Base-by-base conservation (phyloP, 2,113 vertebrate species). In the Rhegmatorhina hoffmannsi region DNA sequence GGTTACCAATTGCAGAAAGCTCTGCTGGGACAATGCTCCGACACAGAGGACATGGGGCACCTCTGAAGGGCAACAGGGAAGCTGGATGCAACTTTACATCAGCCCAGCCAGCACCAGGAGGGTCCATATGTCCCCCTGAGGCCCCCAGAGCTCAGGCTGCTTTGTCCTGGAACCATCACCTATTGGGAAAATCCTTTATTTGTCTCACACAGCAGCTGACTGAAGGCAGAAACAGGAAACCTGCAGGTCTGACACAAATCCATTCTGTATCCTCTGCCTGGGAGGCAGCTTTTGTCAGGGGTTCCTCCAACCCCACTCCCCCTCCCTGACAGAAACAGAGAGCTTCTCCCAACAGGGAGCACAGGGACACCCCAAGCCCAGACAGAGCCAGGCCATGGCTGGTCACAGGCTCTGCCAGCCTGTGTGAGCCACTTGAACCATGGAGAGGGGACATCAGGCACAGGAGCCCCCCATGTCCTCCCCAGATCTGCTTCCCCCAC, bases 271-370 rank as follows among this genome's bases (percentile, higher is more conserved):
- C 34, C 75, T 76, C 88, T 52, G 34, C 60, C 50, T 60, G 52
- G 9, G 40, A 66, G 73, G 55, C 64, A 77, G 56, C 15, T 87
- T 80, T 46, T 56, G 11, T 25, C 24, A 58, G 16, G 25, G 8
- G 29, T 13, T 84, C 18, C 64, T 70, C 33, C 1, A 1, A 43
- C 33, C 49, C 21, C 59, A 11, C 38, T 40, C 18, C 68, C 7
- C 6, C 14, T 44, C 19, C 11, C 14, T 0, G 0, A 1, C 5
- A 74, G 29, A 25, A 72, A 47, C 23, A 9, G 1, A 1, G 66
- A 53, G 52, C 33, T 58, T 58, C 38, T 23, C 72, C 53, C 23
- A 25, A 2, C n/a, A 25, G 25, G 64, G 28, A 50, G 33, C 60
- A 53, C n/a, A 62, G 64, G 55, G 43, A 58, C 6, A 3, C 14